phyloP scores from a whole-genome alignment of 2,113 vertebrate genomes.

The Phyllostomus discolor region DNA sequence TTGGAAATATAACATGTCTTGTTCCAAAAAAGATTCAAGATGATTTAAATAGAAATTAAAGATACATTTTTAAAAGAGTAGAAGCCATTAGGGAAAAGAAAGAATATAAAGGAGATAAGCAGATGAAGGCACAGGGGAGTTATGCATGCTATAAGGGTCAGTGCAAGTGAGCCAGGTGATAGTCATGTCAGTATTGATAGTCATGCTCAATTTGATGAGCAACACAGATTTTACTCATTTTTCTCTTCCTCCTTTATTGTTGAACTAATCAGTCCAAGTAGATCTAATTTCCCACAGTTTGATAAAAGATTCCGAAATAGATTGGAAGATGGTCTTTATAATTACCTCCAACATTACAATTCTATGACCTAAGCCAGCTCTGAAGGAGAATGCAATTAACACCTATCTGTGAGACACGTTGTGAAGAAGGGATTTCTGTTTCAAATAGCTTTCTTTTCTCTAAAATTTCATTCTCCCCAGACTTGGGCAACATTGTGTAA shows the following conservation, averaged over 20 bases:
- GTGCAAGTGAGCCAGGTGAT: neutral
- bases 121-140: neutral
- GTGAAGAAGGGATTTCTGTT: neutral
- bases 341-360: neutral
- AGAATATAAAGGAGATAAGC: neutral
- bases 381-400: neutral
- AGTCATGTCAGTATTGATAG: too few relatives aligned
- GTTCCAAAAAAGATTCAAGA: neutral
- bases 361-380: neutral
- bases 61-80: slow-evolving; percentile 1
- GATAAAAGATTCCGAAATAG: neutral
- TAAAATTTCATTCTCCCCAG: neutral
- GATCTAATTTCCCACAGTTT: neutral
- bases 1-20: neutral
- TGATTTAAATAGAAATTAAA: slow-evolving; percentile 18
- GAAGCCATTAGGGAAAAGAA: neutral
- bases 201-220: neutral
- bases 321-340: neutral
- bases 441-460: neutral
- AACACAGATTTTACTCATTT: neutral
- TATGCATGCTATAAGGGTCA: neutral
- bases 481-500: neutral
- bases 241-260: neutral
- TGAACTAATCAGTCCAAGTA: neutral
- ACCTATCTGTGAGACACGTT: neutral